A percentile compares a stretch with the other conserved stretches of the same genome.
Evolutionary conservation across 2,888 invertebrate genomes (phyloP).

Genomic region (Priapulus caudatus): DNA sequence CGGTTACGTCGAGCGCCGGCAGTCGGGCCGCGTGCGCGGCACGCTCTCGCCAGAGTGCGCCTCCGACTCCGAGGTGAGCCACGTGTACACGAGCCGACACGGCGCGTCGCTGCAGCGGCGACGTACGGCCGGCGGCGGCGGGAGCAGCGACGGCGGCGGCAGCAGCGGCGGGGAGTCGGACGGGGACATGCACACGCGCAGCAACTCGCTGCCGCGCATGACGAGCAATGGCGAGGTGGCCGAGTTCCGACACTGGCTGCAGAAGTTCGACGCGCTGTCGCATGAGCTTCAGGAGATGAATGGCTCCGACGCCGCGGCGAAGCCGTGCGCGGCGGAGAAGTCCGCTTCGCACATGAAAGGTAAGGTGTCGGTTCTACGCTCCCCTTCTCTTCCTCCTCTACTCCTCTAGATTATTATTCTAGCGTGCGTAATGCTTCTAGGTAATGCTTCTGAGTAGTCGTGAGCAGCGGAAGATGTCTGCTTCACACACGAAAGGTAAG

Average conservation of each 20-base stretch:
- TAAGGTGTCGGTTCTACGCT: no score
- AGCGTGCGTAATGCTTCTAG: no score
- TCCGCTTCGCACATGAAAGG: no score
- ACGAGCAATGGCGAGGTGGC: conserved; percentile 21
- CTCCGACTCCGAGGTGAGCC: not conserved
- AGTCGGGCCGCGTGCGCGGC: not conserved
- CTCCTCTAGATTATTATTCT: no score
- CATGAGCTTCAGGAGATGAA: conserved; percentile 39
- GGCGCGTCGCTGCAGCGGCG: conserved; percentile 21
- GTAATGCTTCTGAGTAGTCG: no score
- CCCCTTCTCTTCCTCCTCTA: no score
- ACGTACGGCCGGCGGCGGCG: conserved; percentile 49
- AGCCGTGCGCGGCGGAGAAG: no score
- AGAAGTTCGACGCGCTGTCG: conserved; percentile 37
- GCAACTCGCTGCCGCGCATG: conserved; percentile 38
- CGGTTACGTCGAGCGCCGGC: not conserved
- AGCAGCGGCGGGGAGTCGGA: conserved; percentile 50
- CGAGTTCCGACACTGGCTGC: conserved; percentile 34
- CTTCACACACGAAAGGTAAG: no score
- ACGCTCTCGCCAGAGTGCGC: not conserved
- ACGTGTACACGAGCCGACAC: not conserved
- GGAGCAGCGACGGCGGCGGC: conserved; percentile 37
- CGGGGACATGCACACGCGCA: conserved; percentile 40
- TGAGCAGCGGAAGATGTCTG: no score
- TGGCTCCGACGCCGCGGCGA: not conserved